A percentile compares a stretch with the other conserved stretches of the same genome.
Evolutionary conservation across 1,140 invertebrate genomes (phyloP).

Genomic region (Tribolium castaneum): DNA sequence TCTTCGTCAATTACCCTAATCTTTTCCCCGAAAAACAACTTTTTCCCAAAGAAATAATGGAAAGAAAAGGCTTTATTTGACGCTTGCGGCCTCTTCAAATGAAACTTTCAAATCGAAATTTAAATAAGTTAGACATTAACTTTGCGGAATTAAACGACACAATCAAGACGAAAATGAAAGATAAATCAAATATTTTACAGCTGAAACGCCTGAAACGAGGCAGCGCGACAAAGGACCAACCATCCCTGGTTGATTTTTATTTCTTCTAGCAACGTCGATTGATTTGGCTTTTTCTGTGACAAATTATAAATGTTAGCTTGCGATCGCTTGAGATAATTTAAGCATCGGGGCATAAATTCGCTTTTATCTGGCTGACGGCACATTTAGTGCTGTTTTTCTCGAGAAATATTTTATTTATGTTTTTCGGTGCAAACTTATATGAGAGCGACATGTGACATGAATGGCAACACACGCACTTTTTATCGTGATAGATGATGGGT

Average conservation of each 20-base stretch:
- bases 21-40: slow-evolving; percentile 21
- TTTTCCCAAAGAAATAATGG: neutral
- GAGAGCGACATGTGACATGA: slow-evolving; percentile 40
- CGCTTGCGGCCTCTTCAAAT: neutral
- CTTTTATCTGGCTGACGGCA: slow-evolving; percentile 39
- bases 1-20: slow-evolving; percentile 9
- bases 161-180: neutral
- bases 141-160: slow-evolving; percentile 17
- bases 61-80: slow-evolving; percentile 12
- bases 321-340: neutral
- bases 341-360: slow-evolving; percentile 1
- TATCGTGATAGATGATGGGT: slow-evolving; percentile 47
- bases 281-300: too few species aligned
- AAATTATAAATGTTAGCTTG: too few species aligned
- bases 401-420: slow-evolving; percentile 40
- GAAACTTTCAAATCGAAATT: slow-evolving; percentile 17
- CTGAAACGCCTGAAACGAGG: neutral
- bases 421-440: slow-evolving; percentile 7
- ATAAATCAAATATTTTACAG: slow-evolving; percentile 29
- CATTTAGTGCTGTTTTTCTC: slow-evolving; percentile 32
- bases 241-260: too few species aligned
- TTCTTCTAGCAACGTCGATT: too few species aligned
- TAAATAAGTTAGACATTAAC: slow-evolving; percentile 16
- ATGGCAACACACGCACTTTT: slow-evolving; percentile 39
- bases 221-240: neutral